Evolutionary conservation across 2,113 vertebrate species (phyloP).

Genomic region (Anoplopoma fimbria): DNA sequence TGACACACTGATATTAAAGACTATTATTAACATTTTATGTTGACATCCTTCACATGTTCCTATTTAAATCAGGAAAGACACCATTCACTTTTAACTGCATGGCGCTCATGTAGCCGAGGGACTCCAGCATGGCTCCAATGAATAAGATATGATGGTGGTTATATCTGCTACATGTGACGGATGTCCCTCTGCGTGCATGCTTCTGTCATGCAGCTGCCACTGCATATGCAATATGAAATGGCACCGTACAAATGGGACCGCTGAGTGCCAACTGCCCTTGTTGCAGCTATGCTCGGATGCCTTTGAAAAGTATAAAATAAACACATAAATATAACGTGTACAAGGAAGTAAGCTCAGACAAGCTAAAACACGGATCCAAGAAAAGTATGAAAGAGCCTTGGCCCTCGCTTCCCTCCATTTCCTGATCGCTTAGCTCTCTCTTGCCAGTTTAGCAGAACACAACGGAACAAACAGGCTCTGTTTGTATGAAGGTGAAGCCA

Average conservation of each 20-base stretch:
- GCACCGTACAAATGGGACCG: constrained; percentile 3
- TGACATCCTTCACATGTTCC: constrained; percentile 10
- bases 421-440: constrained; percentile 26
- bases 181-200: constrained; percentile 35
- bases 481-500: constrained; percentile 48
- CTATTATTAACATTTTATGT: not conserved
- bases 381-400: constrained; percentile 21
- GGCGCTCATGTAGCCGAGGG: not conserved
- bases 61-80: constrained; percentile 21
- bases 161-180: constrained; percentile 43
- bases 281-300: constrained; percentile 23
- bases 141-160: constrained; percentile 68
- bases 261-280: constrained; percentile 43
- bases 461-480: constrained; percentile 61
- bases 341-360: not conserved
- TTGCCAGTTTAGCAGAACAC: constrained; percentile 39
- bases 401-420: constrained; percentile 41
- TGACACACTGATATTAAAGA: not conserved
- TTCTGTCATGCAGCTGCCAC: constrained; percentile 46
- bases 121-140: constrained; percentile 45
- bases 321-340: not conserved
- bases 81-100: constrained; percentile 11
- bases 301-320: not conserved
- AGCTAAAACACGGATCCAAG: not conserved
- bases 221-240: constrained; percentile 34